phyloP scores from a whole-genome alignment of 2,888 invertebrate species.

The Lepetodrilus schrolli region DNA sequence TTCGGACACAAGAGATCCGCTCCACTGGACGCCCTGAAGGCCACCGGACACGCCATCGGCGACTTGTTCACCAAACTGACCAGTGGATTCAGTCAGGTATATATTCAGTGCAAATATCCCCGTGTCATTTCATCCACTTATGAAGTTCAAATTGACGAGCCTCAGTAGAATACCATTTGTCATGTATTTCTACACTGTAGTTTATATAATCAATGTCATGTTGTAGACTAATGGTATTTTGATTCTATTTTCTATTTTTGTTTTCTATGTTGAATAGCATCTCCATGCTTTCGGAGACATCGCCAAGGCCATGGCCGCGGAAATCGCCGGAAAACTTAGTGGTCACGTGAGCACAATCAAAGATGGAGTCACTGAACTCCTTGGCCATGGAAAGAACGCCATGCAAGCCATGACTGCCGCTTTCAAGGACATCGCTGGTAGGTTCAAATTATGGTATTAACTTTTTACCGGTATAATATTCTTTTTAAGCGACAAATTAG shows the following conservation, averaged over 20 bases:
- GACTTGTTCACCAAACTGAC: constrained; percentile 2
- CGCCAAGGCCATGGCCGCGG: too few relatives aligned
- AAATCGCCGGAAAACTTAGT: too few relatives aligned
- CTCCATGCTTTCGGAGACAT: too few relatives aligned
- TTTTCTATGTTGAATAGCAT: too few relatives aligned
- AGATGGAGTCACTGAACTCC: not conserved
- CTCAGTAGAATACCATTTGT: too few relatives aligned
- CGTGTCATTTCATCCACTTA: too few relatives aligned
- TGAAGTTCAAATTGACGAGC: too few relatives aligned
- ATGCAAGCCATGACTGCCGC: constrained; percentile 6
- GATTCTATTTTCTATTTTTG: too few relatives aligned
- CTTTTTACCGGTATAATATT: not conserved
- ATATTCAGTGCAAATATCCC: not conserved
- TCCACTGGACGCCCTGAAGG: not conserved
- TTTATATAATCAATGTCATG: too few relatives aligned
- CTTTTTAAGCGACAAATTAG: not conserved
- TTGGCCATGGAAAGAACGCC: constrained; percentile 29
- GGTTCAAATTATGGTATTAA: not conserved
- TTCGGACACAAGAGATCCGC: not conserved
- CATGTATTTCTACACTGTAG: too few relatives aligned
- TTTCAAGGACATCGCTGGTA: constrained; percentile 20
- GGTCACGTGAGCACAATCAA: constrained; percentile 18
- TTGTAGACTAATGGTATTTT: too few relatives aligned
- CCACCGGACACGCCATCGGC: not conserved
- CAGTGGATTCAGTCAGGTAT: not conserved